phyloP scores from a whole-genome alignment of 2,113 vertebrate species.

The Phrynosoma platyrhinos region DNA sequence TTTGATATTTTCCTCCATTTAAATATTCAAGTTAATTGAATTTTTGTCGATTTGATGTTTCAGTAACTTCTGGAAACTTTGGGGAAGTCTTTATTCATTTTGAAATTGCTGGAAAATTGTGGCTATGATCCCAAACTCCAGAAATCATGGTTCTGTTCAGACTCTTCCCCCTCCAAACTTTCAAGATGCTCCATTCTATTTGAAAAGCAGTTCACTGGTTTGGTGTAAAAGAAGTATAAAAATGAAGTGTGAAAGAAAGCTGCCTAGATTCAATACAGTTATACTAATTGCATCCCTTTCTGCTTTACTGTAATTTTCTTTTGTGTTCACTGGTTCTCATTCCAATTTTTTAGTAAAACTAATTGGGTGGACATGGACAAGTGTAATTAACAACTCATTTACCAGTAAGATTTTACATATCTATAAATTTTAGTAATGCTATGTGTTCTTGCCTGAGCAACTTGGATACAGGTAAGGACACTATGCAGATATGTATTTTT shows the following conservation, averaged over 20 bases:
- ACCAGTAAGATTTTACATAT: neutral
- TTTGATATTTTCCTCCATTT: slow-evolving; percentile 6
- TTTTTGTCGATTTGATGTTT: neutral
- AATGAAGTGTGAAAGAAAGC: too few relatives aligned
- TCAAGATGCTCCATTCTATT: neutral
- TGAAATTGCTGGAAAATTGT: neutral
- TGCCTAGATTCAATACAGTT: too few relatives aligned
- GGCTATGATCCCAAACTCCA: neutral
- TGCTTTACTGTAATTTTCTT: neutral
- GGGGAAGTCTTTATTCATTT: neutral
- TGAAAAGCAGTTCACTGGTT: neutral
- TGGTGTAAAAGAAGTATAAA: neutral
- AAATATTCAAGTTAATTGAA: neutral
- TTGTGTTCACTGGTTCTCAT: neutral
- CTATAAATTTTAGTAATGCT: neutral
- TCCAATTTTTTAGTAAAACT: neutral
- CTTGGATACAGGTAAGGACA: neutral
- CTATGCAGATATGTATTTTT: neutral
- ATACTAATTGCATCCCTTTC: neutral
- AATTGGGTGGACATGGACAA: neutral
- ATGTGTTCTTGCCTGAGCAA: neutral
- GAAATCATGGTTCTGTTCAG: neutral
- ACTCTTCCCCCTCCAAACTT: neutral
- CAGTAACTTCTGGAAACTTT: neutral
- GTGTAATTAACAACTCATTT: neutral